These are phyloP conservation scores for Heteropelma amictum DNA, from an alignment of 2,888 invertebrate species.

Conservation along the genomic window DNA sequence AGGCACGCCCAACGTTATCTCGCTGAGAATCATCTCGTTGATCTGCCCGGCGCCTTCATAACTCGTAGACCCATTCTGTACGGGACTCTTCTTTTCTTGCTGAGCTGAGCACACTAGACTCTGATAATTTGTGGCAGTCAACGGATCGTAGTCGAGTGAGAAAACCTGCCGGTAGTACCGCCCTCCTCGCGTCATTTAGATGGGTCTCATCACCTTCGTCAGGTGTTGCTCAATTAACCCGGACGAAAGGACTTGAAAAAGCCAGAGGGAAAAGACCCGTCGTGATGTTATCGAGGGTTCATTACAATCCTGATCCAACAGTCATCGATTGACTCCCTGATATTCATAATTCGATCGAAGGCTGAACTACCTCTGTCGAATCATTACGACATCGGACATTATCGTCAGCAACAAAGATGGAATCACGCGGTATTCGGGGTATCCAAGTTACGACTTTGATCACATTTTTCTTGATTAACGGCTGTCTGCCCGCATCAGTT, in stretches of 20 bases:
- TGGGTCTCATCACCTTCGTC: conserved; percentile 22
- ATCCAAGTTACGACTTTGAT: no score
- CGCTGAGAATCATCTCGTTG: conserved; percentile 22
- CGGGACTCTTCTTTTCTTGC: background rate
- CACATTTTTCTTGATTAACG: no score
- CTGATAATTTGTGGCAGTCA: conserved; percentile 32
- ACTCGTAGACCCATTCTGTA: conserved; percentile 14
- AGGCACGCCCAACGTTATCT: conserved; percentile 35
- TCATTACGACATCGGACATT: background rate
- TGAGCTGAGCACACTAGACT: background rate
- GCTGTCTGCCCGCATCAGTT: no score
- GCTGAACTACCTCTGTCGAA: background rate
- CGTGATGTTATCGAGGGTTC: conserved; percentile 13
- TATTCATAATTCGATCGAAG: conserved; percentile 8
- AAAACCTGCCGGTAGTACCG: conserved; percentile 19
- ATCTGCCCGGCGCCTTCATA: conserved; percentile 1
- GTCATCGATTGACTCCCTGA: conserved; percentile 12
- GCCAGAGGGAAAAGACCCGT: background rate
- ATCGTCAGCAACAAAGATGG: background rate
- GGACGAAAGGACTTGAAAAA: conserved; percentile 17
- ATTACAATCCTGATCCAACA: background rate
- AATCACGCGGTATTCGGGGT: background rate
- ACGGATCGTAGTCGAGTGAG: conserved; percentile 28
- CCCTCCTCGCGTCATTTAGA: conserved; percentile 36
- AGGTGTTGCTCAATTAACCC: conserved; percentile 46